phyloP scores from a whole-genome alignment of 2,113 vertebrate genomes.

The Psittacula cyanocephala region DNA sequence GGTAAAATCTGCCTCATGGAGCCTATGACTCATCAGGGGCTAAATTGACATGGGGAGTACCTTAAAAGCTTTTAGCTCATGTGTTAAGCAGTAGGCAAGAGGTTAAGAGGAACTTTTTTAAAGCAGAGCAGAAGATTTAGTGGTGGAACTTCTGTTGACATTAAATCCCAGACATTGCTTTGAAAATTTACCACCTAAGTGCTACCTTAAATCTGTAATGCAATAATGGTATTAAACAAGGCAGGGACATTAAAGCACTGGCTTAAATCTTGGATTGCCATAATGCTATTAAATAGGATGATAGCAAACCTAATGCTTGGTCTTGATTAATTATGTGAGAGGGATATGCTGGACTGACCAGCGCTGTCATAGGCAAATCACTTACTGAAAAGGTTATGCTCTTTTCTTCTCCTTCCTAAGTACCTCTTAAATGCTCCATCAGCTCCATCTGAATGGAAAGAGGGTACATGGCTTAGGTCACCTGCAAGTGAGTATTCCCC shows the following conservation, averaged over 20 bases:
- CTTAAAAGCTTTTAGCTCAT: neutral
- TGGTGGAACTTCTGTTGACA: neutral
- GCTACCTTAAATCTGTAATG: conserved; percentile 22
- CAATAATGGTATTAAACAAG: conserved; percentile 18
- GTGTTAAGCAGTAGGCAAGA: neutral
- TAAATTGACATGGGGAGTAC: rapidly evolving
- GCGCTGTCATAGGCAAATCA: neutral
- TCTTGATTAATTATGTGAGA: conserved; percentile 41
- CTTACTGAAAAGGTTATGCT: conserved; percentile 13
- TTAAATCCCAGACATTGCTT: neutral
- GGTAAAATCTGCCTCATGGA: neutral
- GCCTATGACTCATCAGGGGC: neutral
- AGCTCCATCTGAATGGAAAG: neutral
- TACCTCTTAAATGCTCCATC: neutral
- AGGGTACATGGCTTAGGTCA: neutral
- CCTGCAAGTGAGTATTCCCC: neutral
- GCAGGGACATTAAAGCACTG: neutral
- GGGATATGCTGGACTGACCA: neutral
- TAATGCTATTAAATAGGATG: neutral
- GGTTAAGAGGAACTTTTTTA: neutral
- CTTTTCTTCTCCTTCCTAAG: conserved; percentile 4
- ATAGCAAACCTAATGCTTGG: neutral
- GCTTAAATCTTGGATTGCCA: conserved; percentile 21
- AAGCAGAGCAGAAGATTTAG: neutral
- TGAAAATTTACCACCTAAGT: conserved; percentile 31